phyloP scores from a whole-genome alignment of 2,888 invertebrate genomes.

The Exephanes ischioxanthus region DNA sequence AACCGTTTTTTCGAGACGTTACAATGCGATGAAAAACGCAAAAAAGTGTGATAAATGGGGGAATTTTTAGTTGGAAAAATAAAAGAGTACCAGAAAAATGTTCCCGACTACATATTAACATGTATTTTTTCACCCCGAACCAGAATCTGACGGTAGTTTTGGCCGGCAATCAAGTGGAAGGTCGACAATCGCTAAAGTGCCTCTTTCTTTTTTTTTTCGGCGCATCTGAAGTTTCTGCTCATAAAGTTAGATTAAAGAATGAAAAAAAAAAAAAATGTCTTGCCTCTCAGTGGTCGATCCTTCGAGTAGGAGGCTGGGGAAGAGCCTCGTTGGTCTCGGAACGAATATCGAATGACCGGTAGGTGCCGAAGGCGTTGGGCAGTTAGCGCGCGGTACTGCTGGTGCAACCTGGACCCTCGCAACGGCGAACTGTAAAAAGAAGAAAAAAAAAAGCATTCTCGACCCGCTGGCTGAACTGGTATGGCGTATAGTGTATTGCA shows the following conservation, averaged over 20 bases:
- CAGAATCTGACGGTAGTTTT: background rate
- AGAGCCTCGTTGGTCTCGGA: constrained; percentile 63
- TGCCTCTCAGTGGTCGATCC: constrained; percentile 62
- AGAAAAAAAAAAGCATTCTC: constrained; percentile 37
- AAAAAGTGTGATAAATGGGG: background rate
- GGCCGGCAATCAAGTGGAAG: background rate
- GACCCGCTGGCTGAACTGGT: constrained; percentile 61
- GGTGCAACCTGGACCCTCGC: constrained; percentile 69
- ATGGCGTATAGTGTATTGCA: constrained; percentile 45
- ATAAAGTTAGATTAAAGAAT: constrained; percentile 19
- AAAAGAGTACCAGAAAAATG: background rate
- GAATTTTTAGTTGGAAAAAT: background rate
- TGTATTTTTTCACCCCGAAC: background rate
- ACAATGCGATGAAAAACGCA: background rate
- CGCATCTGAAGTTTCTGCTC: background rate
- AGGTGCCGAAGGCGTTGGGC: constrained; percentile 67
- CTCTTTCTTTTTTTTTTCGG: background rate
- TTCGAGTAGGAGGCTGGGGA: constrained; percentile 58
- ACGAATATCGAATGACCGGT: constrained; percentile 74
- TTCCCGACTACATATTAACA: background rate
- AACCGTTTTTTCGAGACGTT: background rate
- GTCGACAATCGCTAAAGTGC: background rate
- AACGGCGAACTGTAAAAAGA: constrained; percentile 56
- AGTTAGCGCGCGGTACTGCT: constrained; percentile 64
- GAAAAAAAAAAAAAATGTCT: background rate